Conservation (phyloP, 2,888 invertebrate genomes). For the Athripsodes cinereus region DNA sequence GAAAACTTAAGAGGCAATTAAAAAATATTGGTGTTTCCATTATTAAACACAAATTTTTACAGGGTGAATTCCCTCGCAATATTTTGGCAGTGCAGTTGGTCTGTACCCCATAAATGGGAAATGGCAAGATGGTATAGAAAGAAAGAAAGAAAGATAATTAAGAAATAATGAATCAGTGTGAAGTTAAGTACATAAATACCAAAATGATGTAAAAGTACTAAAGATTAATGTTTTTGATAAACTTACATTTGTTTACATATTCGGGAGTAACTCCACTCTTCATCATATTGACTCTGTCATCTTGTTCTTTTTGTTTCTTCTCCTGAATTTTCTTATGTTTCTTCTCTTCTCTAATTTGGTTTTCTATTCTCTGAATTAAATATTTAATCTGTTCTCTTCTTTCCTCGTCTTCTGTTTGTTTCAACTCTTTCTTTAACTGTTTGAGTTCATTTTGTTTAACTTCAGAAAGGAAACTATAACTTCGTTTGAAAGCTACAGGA, state of each 20-base stretch:
- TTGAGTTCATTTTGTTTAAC: constrained; percentile 65
- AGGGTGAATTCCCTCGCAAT: too few species aligned
- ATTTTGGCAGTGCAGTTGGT: too few species aligned
- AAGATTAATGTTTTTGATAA: too few species aligned
- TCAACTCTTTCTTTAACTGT: constrained; percentile 55
- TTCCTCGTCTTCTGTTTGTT: constrained; percentile 55
- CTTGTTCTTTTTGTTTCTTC: constrained; percentile 48
- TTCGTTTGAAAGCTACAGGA: constrained; percentile 63
- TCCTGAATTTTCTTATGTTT: constrained; percentile 52
- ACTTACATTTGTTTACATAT: constrained; percentile 67
- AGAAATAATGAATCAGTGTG: too few species aligned
- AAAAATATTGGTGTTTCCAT: too few species aligned
- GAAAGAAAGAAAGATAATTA: too few species aligned
- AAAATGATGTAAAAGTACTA: neutral
- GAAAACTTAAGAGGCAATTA: too few species aligned
- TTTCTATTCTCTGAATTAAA: constrained; percentile 68
- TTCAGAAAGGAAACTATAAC: constrained; percentile 72
- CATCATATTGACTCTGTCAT: constrained; percentile 52
- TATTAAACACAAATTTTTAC: too few species aligned
- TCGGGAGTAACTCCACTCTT: constrained; percentile 65
- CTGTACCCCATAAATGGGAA: too few species aligned
- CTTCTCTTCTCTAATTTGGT: constrained; percentile 65
- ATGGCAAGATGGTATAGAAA: too few species aligned
- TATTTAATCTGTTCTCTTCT: constrained; percentile 59
- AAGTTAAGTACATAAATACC: too few species aligned